Evolutionary conservation across 2,113 vertebrate species (phyloP).

Genomic region (Strix uralensis): DNA sequence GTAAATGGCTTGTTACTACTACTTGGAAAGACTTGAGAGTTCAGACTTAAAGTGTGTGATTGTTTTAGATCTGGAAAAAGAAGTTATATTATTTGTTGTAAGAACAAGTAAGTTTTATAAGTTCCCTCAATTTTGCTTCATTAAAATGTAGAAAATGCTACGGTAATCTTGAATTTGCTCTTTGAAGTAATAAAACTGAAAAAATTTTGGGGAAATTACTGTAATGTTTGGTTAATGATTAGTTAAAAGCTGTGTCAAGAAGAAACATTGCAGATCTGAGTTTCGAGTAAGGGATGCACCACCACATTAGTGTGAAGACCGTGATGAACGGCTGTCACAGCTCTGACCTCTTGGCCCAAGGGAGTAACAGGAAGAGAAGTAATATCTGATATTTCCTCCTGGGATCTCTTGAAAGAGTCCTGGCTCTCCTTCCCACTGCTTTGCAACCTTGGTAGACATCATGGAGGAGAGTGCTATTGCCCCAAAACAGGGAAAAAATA

Average conservation of each 20-base stretch:
- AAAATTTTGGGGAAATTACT: accelerated
- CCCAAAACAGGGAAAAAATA: not conserved
- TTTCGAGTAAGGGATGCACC: not conserved
- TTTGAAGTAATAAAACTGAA: not conserved
- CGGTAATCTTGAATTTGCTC: not conserved
- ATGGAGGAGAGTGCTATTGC: not conserved
- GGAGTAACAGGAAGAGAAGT: not conserved
- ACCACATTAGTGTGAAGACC: accelerated
- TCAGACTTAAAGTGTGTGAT: accelerated
- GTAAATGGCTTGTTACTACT: not conserved
- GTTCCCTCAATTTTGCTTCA: not conserved
- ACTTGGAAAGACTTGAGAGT: not conserved
- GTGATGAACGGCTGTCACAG: not conserved
- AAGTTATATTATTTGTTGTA: not conserved
- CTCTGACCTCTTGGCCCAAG: not conserved
- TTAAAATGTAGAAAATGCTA: not conserved
- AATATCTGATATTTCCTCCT: not conserved
- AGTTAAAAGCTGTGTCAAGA: not conserved
- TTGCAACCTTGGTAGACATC: not conserved
- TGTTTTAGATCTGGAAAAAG: not conserved
- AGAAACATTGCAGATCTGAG: not conserved
- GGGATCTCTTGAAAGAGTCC: not conserved
- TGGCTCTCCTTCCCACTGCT: not conserved
- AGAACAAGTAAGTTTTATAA: not conserved
- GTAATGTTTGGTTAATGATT: not conserved